Evolutionary conservation across 2,797 vertebrate species (phyloP).

Genomic region (Pseudochromis fuscus): DNA sequence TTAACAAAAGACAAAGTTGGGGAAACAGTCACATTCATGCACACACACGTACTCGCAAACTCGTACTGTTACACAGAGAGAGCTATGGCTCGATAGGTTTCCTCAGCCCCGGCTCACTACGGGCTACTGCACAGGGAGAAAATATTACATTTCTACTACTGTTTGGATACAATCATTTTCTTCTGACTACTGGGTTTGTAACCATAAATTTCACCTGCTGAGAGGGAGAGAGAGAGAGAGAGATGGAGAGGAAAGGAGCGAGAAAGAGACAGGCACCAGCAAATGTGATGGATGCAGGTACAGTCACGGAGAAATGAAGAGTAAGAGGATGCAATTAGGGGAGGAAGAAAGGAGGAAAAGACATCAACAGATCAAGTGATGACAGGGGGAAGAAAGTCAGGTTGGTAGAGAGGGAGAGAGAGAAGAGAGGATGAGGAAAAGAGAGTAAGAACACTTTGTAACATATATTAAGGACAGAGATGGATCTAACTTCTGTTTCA

Average conservation of each 20-base stretch:
- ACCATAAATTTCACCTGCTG: constrained; percentile 73
- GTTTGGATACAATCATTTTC: constrained; percentile 72
- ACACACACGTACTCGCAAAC: constrained; percentile 15
- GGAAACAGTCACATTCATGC: background rate
- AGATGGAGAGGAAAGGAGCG: constrained; percentile 3
- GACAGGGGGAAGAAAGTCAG: constrained; percentile 18
- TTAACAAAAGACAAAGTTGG: constrained; percentile 28
- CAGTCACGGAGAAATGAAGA: constrained; percentile 46
- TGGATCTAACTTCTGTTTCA: constrained; percentile 40
- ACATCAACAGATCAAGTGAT: constrained; percentile 47
- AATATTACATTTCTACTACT: constrained; percentile 70
- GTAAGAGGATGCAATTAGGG: constrained; percentile 47
- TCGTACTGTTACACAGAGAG: constrained; percentile 20
- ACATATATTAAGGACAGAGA: constrained; percentile 29
- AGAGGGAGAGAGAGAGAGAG: constrained; percentile 11
- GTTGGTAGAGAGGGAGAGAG: background rate
- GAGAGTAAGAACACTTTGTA: background rate
- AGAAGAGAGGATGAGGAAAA: background rate
- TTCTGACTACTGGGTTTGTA: constrained; percentile 69
- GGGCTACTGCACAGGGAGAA: constrained; percentile 64
- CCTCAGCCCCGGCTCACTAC: constrained; percentile 48
- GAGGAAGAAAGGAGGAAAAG: constrained; percentile 40
- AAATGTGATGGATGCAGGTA: constrained; percentile 48
- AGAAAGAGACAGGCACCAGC: constrained; percentile 15
- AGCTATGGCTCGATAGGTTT: constrained; percentile 37